Evolutionary conservation across 2,888 invertebrate species (phyloP), one percentile per base, ranked within the genome.

Genomic region (Malthinus seriepunctatus): DNA sequence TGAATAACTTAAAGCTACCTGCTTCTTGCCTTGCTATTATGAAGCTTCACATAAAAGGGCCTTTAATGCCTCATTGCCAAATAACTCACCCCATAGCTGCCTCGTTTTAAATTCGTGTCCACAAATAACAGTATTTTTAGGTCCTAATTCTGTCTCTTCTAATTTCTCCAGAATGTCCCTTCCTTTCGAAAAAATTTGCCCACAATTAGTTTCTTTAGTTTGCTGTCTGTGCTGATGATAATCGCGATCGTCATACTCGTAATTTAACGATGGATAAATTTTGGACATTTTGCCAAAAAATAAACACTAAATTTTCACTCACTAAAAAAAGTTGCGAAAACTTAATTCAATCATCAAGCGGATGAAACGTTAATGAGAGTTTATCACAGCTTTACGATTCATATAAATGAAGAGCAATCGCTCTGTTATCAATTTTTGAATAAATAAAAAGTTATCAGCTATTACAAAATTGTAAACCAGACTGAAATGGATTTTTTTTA

Each of bases 121-220:
- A 59, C 74, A 73, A 11, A 78, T 58, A 33, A 66, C 63, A 1
- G 74, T 73, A 35, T 69, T 70, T 12, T 68, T 68, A 0, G 74
- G 73, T 8, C 71, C 73, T 6, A 74, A 60, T 10, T 76, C 74
- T 7, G 64, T 67, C 51, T 62, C 59, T 52, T 77, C 73, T 62
- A 78, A 67, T 60, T 75, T 75, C 33, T 72, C 73, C 32, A 78
- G 63, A 62, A 78, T 70, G 11, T 78, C 76, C 60, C 72, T 74
- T 2, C 73, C 73, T 56, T 73, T 75, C 12, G 67, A 57, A 51
- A 78, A 74, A 15, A 77, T 72, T 54, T 77, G 73, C 32, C 71
- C 72, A 60, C 75, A 76, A 48, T 76, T 76, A 15, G 66, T 68
- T 32, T 73, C 72, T 51, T 63, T 49, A 15, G 8, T 51, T 14